Base-by-base conservation (phyloP, 2,888 invertebrate species). In the Acronicta leporina region DNA sequence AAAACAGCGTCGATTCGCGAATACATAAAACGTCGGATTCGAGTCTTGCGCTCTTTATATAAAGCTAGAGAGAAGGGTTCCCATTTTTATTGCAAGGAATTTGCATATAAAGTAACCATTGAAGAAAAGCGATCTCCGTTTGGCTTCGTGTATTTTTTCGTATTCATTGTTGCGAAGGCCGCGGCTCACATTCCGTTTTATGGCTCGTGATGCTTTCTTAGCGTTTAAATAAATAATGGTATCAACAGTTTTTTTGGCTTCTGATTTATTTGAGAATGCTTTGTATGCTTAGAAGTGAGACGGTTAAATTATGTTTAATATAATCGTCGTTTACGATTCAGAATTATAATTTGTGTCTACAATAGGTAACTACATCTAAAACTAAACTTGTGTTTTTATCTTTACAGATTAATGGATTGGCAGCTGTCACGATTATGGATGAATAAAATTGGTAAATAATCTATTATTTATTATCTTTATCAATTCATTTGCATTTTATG, bases 41-140 rank as follows among this genome's bases (percentile, higher is more conserved):
- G 84, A 92, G 92, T 86, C 90, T 92, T 88, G 89, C 84, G 87
- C 87, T 87, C 89, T 91, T 87, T 87, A 87, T 89, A 89, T 90
- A 90, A 89, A 90, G 91, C 91, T 92, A 92, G 92, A 87, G 90
- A 91, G 92, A 92, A 94, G 94, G 94, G 94, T 94, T 92, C 92
- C 88, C 82, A 81, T 69, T 94, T 94, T 94, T 94, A 94, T 93
- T 88, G 88, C 93, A 83, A 87, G 84, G 88, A 91, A 94, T 94
- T 94, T 94, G 91, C 94, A 94, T 94, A 93, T 94, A 94, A 94
- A 94, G 94, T 94, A 94, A 94, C 93, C 94, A 93, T 94, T 92
- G 92, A 94, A 94, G 94, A 91, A 93, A 94, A 92, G 91, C 92
- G 93, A 94, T 94, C 94, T 90, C 87, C 87, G 88, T 87, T 91